A percentile compares a stretch with the other conserved stretches of the same genome.
phyloP scores from a whole-genome alignment of 2,797 vertebrate species.

The Mycteria americana region DNA sequence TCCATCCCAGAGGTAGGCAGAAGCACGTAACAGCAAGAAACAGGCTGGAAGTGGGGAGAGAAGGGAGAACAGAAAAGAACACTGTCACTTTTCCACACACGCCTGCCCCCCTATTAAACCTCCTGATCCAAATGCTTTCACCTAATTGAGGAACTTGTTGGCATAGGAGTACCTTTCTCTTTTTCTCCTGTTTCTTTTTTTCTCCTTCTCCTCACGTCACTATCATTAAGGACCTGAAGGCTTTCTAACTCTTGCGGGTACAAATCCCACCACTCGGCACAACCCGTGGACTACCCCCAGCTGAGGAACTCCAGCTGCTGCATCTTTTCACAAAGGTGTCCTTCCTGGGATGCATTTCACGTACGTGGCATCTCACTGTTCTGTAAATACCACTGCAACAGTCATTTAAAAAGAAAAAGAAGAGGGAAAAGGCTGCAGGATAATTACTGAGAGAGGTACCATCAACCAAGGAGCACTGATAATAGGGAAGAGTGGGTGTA shows the following conservation, averaged over 20 bases:
- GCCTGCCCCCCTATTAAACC: not conserved
- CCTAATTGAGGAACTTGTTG: not conserved
- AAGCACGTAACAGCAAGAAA: not conserved
- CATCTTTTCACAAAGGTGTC: not conserved
- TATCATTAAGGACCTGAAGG: not conserved
- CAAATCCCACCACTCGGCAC: not conserved
- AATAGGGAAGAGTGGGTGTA: not conserved
- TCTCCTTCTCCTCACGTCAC: not conserved
- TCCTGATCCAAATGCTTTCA: not conserved
- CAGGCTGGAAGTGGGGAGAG: not conserved
- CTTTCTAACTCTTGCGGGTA: not conserved
- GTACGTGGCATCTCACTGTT: not conserved
- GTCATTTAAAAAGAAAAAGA: not conserved
- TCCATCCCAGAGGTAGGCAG: not conserved
- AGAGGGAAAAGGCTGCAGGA: not conserved
- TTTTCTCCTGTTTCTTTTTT: not conserved
- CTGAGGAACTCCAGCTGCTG: not conserved
- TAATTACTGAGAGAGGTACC: not conserved
- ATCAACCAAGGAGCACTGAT: not conserved
- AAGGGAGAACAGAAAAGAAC: not conserved
- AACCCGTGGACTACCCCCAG: not conserved
- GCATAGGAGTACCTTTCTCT: not conserved
- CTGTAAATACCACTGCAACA: not conserved
- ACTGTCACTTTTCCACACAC: not conserved
- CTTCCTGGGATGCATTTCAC: not conserved